Evolutionary conservation across 2,888 invertebrate species (phyloP).

Genomic region (Subacronicta megacephala): DNA sequence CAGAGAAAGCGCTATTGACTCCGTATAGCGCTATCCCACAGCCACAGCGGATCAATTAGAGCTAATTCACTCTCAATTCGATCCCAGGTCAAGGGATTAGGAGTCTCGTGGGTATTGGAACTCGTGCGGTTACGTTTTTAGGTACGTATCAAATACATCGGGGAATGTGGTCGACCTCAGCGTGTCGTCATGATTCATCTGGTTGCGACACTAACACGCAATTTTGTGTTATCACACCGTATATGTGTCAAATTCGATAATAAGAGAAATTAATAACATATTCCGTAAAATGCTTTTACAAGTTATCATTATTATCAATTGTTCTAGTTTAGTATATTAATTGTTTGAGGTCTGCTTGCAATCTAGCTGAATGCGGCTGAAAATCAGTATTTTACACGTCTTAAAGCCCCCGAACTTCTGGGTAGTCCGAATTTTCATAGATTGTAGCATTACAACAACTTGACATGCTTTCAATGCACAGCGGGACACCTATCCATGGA

Average conservation of each 20-base stretch:
- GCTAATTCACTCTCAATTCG: not conserved
- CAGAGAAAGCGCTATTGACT: not conserved
- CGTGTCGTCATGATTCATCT: conserved; percentile 17
- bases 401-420: no score
- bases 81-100: not conserved
- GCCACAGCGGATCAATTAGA: not conserved
- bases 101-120: not conserved
- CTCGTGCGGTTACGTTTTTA: conserved; percentile 5
- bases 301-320: not conserved
- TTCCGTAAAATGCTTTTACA: not conserved
- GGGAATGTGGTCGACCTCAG: conserved; percentile 41
- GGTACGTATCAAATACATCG: conserved; percentile 11
- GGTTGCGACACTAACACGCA: conserved; percentile 30
- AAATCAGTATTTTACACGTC: no score
- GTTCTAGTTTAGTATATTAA: no score
- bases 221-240: conserved; percentile 38
- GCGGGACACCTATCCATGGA: no score
- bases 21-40: not conserved
- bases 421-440: no score
- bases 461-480: no score
- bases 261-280: conserved; percentile 25
- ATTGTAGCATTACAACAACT: no score
- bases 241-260: conserved; percentile 45
- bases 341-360: no score
- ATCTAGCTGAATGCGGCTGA: no score